Percentiles rank a stretch among this genome's conserved stretches.
Conservation (phyloP, 2,113 vertebrate species). For the Manacus vitellinus region DNA sequence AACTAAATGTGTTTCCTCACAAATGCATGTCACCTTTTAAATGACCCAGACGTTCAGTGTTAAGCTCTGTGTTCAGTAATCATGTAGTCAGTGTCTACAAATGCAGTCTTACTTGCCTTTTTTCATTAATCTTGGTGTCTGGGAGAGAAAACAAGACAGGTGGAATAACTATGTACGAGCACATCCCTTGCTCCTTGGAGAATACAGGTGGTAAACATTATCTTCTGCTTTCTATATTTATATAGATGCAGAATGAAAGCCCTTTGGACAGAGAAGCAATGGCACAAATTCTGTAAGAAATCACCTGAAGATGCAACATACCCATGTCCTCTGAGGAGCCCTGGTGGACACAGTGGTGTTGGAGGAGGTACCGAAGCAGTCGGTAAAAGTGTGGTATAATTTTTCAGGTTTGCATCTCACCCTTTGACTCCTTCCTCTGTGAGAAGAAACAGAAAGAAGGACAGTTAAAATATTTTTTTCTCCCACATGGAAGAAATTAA, state of each 20-base stretch:
- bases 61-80: neutral
- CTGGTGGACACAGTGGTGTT: neutral
- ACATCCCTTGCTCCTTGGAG: neutral
- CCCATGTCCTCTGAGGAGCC: neutral
- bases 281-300: neutral
- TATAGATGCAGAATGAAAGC: neutral
- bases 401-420: neutral
- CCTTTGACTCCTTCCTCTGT: neutral
- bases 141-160: neutral
- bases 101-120: neutral
- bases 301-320: neutral
- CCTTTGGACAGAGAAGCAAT: neutral
- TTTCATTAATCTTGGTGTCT: neutral
- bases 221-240: neutral
- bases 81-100: slow-evolving; percentile 40
- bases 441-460: neutral
- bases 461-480: neutral
- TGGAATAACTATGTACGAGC: neutral
- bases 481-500: neutral
- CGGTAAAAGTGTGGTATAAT: neutral
- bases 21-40: neutral
- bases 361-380: neutral
- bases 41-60: neutral
- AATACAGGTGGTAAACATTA: neutral
- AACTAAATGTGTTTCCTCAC: neutral